phyloP scores from a whole-genome alignment of 1,140 invertebrate species.

The Drosophila subobscura region DNA sequence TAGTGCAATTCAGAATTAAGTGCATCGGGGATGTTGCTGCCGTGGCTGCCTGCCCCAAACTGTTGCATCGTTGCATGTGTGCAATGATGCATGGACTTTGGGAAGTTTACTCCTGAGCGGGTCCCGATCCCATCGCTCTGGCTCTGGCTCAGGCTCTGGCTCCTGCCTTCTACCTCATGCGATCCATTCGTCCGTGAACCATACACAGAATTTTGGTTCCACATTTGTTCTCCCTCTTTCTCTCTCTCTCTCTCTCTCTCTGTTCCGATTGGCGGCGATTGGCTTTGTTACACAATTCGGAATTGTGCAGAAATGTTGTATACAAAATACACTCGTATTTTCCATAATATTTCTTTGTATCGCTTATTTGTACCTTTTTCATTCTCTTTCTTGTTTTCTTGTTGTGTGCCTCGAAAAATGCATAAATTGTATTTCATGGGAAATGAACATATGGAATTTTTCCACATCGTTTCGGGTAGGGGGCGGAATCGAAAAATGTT shows the following conservation, averaged over 20 bases:
- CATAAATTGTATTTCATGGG: conserved; percentile 72
- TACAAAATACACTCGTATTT: conserved; percentile 23
- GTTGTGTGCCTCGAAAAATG: conserved; percentile 54
- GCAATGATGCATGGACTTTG: too few species aligned
- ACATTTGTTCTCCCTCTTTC: conserved; percentile 3
- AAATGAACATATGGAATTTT: conserved; percentile 65
- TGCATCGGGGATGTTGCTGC: conserved; percentile 8
- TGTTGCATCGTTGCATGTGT: conserved; percentile 40
- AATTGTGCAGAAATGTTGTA: conserved; percentile 1
- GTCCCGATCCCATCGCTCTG: neutral
- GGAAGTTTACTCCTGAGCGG: too few species aligned
- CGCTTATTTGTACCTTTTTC: conserved; percentile 40
- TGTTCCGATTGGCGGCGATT: conserved; percentile 48
- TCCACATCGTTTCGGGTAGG: conserved; percentile 15
- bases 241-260: neutral
- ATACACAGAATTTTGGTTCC: conserved; percentile 27
- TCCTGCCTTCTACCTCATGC: too few species aligned
- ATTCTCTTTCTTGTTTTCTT: conserved; percentile 5
- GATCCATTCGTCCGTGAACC: conserved; percentile 40
- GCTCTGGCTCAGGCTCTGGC: neutral
- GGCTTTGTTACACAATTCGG: conserved; percentile 60
- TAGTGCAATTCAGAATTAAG: conserved; percentile 36
- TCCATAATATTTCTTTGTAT: conserved; percentile 60
- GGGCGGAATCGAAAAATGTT: neutral
- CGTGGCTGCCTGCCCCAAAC: conserved; percentile 5